phyloP scores from a whole-genome alignment of 2,888 invertebrate genomes.

The Phytoseiulus persimilis region DNA sequence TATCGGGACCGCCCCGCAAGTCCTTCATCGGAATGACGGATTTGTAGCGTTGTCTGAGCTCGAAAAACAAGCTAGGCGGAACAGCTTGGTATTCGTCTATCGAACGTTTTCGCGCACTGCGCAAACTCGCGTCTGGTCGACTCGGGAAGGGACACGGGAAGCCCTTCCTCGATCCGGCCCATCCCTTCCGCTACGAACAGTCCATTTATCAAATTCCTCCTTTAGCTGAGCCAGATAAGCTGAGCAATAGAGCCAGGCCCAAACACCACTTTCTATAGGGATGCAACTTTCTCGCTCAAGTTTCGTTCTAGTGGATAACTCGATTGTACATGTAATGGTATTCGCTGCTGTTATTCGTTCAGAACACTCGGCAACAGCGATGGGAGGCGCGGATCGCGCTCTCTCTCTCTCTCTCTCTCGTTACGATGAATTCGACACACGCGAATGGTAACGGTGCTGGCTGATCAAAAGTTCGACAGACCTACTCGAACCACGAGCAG shows the following conservation, averaged over 20 bases:
- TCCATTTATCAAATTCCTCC: not conserved
- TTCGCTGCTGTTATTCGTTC: not conserved
- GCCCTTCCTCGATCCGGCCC: not conserved
- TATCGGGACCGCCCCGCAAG: conserved; percentile 14
- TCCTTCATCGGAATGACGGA: conserved; percentile 36
- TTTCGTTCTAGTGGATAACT: not conserved
- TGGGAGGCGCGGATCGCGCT: not conserved
- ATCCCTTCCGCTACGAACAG: not conserved
- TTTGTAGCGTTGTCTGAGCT: not conserved
- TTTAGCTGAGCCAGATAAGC: not conserved
- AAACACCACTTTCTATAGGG: not conserved
- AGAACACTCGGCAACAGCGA: not conserved
- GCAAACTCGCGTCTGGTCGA: not conserved
- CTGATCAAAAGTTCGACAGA: not conserved
- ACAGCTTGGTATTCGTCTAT: not conserved
- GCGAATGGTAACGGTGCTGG: not conserved
- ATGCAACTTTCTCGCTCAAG: not conserved
- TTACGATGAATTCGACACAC: too few relatives aligned
- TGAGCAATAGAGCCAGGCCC: not conserved
- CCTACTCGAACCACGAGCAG: not conserved
- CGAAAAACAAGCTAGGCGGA: not conserved
- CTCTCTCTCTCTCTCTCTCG: not conserved
- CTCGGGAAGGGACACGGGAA: not conserved
- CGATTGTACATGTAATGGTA: not conserved
- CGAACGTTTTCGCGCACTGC: not conserved